Conservation (phyloP, 2,797 vertebrate species). For the Malurus leucopterus region DNA sequence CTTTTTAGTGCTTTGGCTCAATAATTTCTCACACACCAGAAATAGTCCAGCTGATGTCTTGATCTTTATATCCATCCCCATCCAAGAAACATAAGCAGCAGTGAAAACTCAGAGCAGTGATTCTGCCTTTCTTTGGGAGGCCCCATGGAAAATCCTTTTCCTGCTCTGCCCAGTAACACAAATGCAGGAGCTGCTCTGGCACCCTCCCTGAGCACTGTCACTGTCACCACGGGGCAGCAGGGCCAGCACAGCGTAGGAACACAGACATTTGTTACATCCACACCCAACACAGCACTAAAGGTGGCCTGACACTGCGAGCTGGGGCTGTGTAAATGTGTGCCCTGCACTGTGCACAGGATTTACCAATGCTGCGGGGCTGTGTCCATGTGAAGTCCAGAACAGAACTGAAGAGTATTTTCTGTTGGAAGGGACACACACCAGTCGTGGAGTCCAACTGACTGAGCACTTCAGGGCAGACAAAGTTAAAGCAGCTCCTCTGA, state of each 20-base stretch:
- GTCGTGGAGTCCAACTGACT: background rate
- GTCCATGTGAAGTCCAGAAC: background rate
- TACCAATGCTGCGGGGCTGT: fast-evolving
- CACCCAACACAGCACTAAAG: background rate
- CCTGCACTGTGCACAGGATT: background rate
- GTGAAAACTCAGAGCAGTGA: background rate
- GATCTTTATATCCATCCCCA: background rate
- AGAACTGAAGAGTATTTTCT: background rate
- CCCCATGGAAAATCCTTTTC: background rate
- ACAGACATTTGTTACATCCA: background rate
- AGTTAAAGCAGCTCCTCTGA: background rate
- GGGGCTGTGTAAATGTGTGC: background rate
- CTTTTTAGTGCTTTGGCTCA: conserved; percentile 8
- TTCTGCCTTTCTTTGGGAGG: background rate
- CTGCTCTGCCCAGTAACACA: background rate
- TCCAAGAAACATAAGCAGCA: background rate
- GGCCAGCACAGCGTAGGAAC: background rate
- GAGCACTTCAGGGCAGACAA: background rate
- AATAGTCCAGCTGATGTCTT: conserved; percentile 12
- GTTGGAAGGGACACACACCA: background rate
- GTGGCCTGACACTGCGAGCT: background rate
- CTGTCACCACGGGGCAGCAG: fast-evolving
- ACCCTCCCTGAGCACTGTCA: background rate
- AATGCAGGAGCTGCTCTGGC: background rate
- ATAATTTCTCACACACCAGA: background rate